Conservation (phyloP, 1,140 invertebrate species). For the Papilio aristodemus region DNA sequence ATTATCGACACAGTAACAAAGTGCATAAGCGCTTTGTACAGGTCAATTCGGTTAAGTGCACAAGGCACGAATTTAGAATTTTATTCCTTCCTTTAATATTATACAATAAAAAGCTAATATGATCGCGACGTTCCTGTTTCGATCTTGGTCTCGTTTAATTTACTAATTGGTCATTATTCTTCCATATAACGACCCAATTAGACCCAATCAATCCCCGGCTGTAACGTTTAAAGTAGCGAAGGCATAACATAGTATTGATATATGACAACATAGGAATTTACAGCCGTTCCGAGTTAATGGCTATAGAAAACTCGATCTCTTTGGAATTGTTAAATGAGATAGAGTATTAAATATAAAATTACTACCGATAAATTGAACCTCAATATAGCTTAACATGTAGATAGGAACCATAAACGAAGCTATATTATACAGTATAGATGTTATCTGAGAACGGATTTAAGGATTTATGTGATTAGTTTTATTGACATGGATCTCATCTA, state of each 20-base stretch:
- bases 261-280: slow-evolving; percentile 64
- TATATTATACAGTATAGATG: not conserved
- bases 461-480: slow-evolving; percentile 11
- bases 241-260: slow-evolving; percentile 64
- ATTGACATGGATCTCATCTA: not conserved
- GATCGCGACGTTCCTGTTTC: slow-evolving; percentile 46
- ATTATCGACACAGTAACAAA: slow-evolving; percentile 48
- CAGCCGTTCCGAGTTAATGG: slow-evolving; percentile 48
- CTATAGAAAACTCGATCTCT: slow-evolving; percentile 49
- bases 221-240: slow-evolving; percentile 62
- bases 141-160: slow-evolving; percentile 64
- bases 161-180: slow-evolving; percentile 77
- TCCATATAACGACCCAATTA: slow-evolving; percentile 73
- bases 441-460: slow-evolving; percentile 10
- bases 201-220: slow-evolving; percentile 72
- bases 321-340: slow-evolving; percentile 50
- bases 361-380: slow-evolving; percentile 54
- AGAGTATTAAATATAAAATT: slow-evolving; percentile 50
- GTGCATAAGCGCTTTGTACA: not conserved
- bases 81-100: slow-evolving; percentile 8
- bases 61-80: slow-evolving; percentile 17
- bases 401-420: slow-evolving; percentile 33
- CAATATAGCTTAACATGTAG: slow-evolving; percentile 44
- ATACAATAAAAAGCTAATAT: slow-evolving; percentile 32
- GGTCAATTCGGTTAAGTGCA: not conserved